Conservation (phyloP, 2,888 invertebrate species). For the Chaitophorus viminalis region DNA sequence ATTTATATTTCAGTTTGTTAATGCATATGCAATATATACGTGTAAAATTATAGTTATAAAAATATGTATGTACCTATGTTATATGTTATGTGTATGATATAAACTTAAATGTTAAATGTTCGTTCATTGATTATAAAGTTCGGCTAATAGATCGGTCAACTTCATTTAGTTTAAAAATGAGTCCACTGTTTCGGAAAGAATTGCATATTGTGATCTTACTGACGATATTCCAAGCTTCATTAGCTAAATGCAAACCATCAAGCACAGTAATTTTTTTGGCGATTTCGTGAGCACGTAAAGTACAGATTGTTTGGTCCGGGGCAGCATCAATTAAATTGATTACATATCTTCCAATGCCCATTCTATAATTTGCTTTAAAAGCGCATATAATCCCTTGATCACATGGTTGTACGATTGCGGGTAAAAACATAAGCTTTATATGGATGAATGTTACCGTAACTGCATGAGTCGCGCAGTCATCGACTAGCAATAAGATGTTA, state of each 20-base stretch:
- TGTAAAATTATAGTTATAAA: no score
- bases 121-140: conserved; percentile 24
- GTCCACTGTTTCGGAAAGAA: conserved; percentile 65
- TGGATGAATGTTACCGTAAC: conserved; percentile 41
- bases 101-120: no score
- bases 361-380: conserved; percentile 40
- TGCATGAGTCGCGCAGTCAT: conserved; percentile 32
- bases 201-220: conserved; percentile 64
- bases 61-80: no score
- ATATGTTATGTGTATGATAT: no score
- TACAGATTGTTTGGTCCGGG: neutral
- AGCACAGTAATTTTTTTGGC: conserved; percentile 36
- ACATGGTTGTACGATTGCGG: conserved; percentile 46
- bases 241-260: conserved; percentile 64
- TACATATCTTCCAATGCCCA: conserved; percentile 12
- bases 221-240: conserved; percentile 65
- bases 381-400: conserved; percentile 25
- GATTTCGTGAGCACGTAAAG: conserved; percentile 23
- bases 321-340: conserved; percentile 53
- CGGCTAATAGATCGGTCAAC: conserved; percentile 25
- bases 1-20: no score
- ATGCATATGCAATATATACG: no score
- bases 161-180: conserved; percentile 59
- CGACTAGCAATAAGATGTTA: conserved; percentile 53
- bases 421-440: conserved; percentile 51